These are phyloP conservation scores for Hyaena hyaena DNA, from an alignment of 2,113 vertebrate genomes.

Conservation along the genomic window DNA sequence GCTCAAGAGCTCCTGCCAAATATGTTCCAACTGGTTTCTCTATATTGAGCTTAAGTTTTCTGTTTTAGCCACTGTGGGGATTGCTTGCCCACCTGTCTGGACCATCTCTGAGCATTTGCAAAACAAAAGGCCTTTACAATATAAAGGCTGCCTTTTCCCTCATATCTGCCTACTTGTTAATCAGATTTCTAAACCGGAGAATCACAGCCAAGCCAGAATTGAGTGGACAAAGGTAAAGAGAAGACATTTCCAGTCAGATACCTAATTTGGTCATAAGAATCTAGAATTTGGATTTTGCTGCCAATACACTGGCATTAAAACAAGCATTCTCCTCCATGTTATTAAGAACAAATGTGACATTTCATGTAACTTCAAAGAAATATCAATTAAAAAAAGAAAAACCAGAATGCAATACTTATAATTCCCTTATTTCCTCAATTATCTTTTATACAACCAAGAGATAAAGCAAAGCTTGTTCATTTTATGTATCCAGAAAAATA, in stretches of 20 bases:
- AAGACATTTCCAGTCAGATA: conserved; percentile 17
- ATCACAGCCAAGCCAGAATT: neutral
- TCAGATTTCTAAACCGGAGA: conserved; percentile 21
- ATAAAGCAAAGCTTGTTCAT: neutral
- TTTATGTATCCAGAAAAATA: neutral
- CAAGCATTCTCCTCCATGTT: neutral
- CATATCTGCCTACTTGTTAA: neutral
- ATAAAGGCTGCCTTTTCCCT: neutral
- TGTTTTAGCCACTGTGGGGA: neutral
- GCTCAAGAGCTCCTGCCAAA: neutral
- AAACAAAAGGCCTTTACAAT: neutral
- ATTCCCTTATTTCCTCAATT: neutral
- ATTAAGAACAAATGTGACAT: conserved; percentile 9
- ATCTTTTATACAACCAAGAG: conserved; percentile 5
- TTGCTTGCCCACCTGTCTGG: neutral
- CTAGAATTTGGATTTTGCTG: conserved; percentile 21
- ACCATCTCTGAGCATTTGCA: neutral
- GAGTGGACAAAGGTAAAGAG: neutral
- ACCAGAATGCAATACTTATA: neutral
- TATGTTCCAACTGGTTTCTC: neutral
- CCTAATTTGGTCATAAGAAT: neutral
- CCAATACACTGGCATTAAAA: neutral
- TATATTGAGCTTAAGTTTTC: neutral
- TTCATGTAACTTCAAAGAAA: conserved; percentile 44
- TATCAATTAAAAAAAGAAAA: conserved; percentile 14